Evolutionary conservation across 2,113 vertebrate genomes (phyloP).

Genomic region (Barnardius zonarius): DNA sequence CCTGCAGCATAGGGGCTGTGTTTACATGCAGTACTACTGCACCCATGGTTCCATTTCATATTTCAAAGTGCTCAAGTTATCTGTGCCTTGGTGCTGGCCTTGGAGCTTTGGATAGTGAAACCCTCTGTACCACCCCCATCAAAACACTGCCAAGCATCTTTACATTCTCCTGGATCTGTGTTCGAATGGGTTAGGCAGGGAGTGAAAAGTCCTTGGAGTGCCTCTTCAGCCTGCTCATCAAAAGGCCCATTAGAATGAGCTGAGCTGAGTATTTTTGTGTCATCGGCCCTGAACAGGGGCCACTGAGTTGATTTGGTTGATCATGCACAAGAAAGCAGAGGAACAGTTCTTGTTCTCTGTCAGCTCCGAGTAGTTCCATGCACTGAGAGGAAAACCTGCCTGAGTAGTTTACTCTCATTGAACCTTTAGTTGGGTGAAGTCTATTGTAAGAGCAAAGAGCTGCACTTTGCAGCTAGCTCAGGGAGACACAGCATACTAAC

Average conservation of each 20-base stretch:
- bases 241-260: not conserved
- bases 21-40: not conserved
- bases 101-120: not conserved
- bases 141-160: not conserved
- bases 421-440: not conserved
- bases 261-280: not conserved
- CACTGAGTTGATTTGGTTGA: not conserved
- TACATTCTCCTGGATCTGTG: not conserved
- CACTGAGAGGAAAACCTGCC: not conserved
- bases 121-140: no score
- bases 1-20: not conserved
- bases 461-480: not conserved
- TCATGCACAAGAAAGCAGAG: not conserved
- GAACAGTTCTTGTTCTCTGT: not conserved
- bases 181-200: not conserved
- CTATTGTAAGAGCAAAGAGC: not conserved
- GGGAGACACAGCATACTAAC: fast-evolving
- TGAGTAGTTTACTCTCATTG: fast-evolving
- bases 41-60: not conserved
- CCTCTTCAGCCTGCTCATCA: not conserved
- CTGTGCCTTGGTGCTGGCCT: not conserved
- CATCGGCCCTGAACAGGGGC: not conserved
- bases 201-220: not conserved
- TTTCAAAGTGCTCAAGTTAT: not conserved
- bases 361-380: not conserved